Conservation (phyloP, 1,140 invertebrate species). For the Tribolium madens region DNA sequence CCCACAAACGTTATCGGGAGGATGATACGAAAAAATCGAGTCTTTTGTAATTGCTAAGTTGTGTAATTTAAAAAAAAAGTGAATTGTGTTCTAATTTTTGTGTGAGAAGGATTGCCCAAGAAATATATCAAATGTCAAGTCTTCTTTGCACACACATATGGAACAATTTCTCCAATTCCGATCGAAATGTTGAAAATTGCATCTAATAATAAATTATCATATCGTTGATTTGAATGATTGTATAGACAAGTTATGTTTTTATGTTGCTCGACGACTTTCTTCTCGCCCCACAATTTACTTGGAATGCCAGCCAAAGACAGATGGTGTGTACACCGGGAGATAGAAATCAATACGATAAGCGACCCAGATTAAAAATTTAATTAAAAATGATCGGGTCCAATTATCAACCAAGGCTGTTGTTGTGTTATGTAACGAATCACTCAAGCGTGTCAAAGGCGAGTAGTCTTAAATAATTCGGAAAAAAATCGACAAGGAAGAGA, state of each 20-base stretch:
- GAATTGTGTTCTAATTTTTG: not conserved
- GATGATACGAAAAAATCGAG: not conserved
- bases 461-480: not conserved
- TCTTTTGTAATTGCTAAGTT: not conserved
- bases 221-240: constrained; percentile 26
- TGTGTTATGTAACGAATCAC: constrained; percentile 4
- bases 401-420: constrained; percentile 12
- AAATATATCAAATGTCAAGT: constrained; percentile 19
- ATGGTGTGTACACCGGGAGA: constrained; percentile 14
- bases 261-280: constrained; percentile 47
- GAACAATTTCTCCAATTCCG: constrained; percentile 6
- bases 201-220: constrained; percentile 18
- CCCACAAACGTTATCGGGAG: not conserved
- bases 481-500: not conserved
- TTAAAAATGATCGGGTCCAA: constrained; percentile 9
- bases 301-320: constrained; percentile 44
- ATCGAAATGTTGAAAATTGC: not conserved
- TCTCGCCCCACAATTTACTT: constrained; percentile 40
- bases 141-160: constrained; percentile 8
- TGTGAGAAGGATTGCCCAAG: not conserved
- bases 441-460: not conserved
- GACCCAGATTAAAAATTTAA: constrained; percentile 16
- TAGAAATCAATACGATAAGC: constrained; percentile 40
- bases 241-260: constrained; percentile 26
- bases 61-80: not conserved